These are phyloP conservation scores for Ptilonorhynchus violaceus DNA, from an alignment of 2,113 vertebrate genomes.

Conservation along the genomic window DNA sequence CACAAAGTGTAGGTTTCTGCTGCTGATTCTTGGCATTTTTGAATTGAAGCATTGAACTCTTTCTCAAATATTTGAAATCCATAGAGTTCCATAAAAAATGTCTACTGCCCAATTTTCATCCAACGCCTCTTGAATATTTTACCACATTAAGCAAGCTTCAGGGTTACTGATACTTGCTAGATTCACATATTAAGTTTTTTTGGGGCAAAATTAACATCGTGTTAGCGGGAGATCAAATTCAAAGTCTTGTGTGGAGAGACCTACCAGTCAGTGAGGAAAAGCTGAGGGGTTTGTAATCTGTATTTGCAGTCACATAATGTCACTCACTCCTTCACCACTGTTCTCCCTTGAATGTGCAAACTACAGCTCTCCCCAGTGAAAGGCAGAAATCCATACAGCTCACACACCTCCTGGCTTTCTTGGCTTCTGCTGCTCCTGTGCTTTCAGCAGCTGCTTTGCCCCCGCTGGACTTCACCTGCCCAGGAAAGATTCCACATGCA, in stretches of 20 bases:
- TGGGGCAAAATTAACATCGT: background rate
- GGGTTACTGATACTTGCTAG: background rate
- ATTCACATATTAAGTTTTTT: background rate
- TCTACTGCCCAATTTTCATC: background rate
- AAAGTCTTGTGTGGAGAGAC: background rate
- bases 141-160: background rate
- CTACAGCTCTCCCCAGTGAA: background rate
- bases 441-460: background rate
- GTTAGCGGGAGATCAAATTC: background rate
- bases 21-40: background rate
- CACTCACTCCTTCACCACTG: background rate
- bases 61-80: background rate
- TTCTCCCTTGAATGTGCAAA: fast-evolving
- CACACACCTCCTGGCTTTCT: background rate
- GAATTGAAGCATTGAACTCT: background rate
- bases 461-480: background rate
- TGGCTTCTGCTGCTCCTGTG: background rate
- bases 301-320: background rate
- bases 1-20: background rate
- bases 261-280: background rate
- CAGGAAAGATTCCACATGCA: background rate
- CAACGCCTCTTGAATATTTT: background rate
- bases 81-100: background rate
- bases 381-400: background rate
- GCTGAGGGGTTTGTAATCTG: background rate